phyloP scores from a whole-genome alignment of 2,888 invertebrate species.

The Agonopterix subpropinquella region DNA sequence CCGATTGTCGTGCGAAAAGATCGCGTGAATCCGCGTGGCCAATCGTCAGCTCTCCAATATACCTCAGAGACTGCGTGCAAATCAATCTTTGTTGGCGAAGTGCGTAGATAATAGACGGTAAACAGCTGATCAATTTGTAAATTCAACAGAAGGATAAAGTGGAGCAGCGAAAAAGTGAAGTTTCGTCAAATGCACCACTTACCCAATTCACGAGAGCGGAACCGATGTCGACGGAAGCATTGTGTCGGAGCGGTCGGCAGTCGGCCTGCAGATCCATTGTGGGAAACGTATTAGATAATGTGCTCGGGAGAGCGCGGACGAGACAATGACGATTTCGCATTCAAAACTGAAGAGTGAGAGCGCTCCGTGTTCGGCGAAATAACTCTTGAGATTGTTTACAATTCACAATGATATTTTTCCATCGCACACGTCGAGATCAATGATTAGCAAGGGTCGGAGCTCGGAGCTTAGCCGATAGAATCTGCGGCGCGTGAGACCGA shows the following conservation, averaged over 20 bases:
- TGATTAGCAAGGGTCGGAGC: conserved; percentile 43
- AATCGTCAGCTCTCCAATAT: conserved; percentile 46
- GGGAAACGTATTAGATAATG: conserved; percentile 62
- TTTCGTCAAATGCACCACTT: conserved; percentile 70
- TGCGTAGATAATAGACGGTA: conserved; percentile 53
- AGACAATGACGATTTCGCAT: conserved; percentile 57
- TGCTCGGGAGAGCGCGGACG: conserved; percentile 50
- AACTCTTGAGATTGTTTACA: conserved; percentile 16
- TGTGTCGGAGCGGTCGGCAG: conserved; percentile 45
- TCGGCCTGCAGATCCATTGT: conserved; percentile 49
- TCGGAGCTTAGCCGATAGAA: conserved; percentile 40
- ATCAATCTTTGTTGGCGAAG: conserved; percentile 47
- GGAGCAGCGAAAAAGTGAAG: conserved; percentile 65
- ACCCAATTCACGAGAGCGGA: conserved; percentile 72
- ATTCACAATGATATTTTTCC: conserved; percentile 24
- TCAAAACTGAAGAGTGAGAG: conserved; percentile 53
- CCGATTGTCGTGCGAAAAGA: conserved; percentile 68
- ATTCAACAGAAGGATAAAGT: conserved; percentile 42
- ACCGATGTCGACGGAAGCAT: conserved; percentile 61
- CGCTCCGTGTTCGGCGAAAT: conserved; percentile 19
- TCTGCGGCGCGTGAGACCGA: conserved; percentile 58
- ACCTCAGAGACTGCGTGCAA: conserved; percentile 46
- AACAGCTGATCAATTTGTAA: conserved; percentile 51
- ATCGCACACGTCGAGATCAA: conserved; percentile 45
- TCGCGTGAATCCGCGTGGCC: conserved; percentile 43